Base-by-base conservation (phyloP, 2,113 vertebrate genomes). In the Labeo catla region DNA sequence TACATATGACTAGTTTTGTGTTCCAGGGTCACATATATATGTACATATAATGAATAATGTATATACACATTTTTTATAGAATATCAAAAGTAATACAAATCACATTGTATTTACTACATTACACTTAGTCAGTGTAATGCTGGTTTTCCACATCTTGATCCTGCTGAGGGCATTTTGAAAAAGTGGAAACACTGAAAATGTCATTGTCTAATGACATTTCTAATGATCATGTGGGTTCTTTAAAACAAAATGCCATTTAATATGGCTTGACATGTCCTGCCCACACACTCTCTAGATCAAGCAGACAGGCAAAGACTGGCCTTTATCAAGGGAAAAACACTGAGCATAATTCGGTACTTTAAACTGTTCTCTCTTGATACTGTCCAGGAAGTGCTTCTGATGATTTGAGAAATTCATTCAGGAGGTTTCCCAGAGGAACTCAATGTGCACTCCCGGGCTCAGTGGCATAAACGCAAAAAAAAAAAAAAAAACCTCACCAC, bases 371-470 rank as follows among this genome's bases (percentile, higher is more conserved):
- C 52, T 73, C 81, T 86, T 86, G 86, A 87, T 84, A 84, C 72
- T 87, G 84, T 68, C 83, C 88, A 91, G 84, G 74, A 83, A 87
- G 84, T 82, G 76, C 45, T 87, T 81, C 50, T 49, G 72, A 82
- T 63, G 39, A 80, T 73, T 86, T 83, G 86, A 85, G 86, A 90
- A 89, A 77, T 77, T 45, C 74, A 84, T 47, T 72, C 21, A 74
- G 23, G 77, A 87, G 61, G 36, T 86, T 91, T 89, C 86, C 88
- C 90, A 88, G 86, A 87, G 87, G 83, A 79, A 39, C 45, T 21
- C 36, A 52, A 13, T 54, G 19, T 68, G 19, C 73, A 65, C 45
- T 84, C 43, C 47, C 45, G 19, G 8, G 21, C 8, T 76, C 23
- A n/a, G 63, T 85, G 76, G 23, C 85, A 34, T 39, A 10, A 76